These are phyloP conservation scores for Apotomis capreana DNA, from an alignment of 2,888 invertebrate species.

Conservation along the genomic window DNA sequence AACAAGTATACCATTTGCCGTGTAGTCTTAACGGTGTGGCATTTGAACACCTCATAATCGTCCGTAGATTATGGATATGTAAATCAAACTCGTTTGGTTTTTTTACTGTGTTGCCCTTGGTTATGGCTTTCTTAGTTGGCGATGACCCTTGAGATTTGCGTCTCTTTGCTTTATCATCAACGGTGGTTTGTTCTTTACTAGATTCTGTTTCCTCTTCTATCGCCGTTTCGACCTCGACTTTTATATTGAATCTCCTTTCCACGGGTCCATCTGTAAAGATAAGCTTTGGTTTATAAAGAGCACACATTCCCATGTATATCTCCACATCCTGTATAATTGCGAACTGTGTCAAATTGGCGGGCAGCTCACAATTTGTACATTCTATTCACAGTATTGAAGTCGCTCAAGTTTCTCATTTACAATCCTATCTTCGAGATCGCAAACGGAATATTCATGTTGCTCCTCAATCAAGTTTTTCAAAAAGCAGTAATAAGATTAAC, in stretches of 20 bases:
- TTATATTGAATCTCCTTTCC: slow-evolving; percentile 22
- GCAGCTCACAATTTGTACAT: too few species aligned
- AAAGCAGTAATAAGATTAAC: too few species aligned
- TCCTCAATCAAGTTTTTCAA: too few species aligned
- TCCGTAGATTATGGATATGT: slow-evolving; percentile 33
- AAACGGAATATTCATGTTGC: too few species aligned
- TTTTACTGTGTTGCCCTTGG: neutral
- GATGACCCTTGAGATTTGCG: neutral
- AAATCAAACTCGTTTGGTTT: slow-evolving; percentile 59
- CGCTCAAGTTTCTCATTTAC: too few species aligned
- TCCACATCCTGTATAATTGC: too few species aligned
- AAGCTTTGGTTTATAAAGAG: slow-evolving; percentile 26
- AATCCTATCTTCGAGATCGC: too few species aligned
- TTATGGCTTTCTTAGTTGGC: neutral
- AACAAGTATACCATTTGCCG: slow-evolving; percentile 38
- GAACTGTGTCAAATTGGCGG: too few species aligned
- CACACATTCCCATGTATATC: neutral
- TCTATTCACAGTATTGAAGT: too few species aligned
- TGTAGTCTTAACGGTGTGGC: slow-evolving; percentile 35
- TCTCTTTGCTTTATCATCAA: neutral
- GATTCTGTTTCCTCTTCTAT: neutral
- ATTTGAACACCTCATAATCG: slow-evolving; percentile 36
- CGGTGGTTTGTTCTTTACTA: neutral
- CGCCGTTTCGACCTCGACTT: slow-evolving; percentile 18
- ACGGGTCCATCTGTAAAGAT: slow-evolving; percentile 44